These are phyloP conservation scores for Urocitellus parryii DNA, from an alignment of 2,113 vertebrate species.

Conservation along the genomic window DNA sequence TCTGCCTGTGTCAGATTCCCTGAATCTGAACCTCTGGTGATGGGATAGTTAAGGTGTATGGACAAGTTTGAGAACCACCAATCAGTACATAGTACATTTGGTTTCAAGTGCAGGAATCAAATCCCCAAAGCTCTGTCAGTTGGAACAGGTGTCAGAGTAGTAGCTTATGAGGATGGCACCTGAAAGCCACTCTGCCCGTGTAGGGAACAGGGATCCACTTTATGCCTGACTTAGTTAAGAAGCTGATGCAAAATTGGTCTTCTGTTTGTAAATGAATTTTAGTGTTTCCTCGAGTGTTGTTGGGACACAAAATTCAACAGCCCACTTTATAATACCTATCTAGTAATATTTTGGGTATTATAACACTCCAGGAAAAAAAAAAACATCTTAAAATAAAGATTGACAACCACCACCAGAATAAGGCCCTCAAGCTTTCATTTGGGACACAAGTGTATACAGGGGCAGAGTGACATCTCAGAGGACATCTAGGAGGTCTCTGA, in stretches of 20 bases:
- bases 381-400: background rate
- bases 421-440: background rate
- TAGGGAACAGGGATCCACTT: background rate
- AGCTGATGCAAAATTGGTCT: background rate
- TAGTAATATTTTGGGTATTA: background rate
- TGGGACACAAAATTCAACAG: background rate
- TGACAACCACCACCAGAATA: background rate
- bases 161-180: background rate
- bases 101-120: background rate
- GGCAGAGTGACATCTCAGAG: background rate
- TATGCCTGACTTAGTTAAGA: background rate
- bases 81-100: background rate
- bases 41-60: background rate
- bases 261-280: slow-evolving; percentile 23
- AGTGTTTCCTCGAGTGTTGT: background rate
- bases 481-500: background rate
- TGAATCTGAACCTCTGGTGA: background rate
- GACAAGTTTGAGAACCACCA: background rate
- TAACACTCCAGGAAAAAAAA: background rate
- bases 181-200: background rate
- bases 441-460: background rate
- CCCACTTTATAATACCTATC: background rate
- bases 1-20: background rate
- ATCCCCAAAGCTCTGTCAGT: background rate
- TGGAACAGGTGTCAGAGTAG: background rate